phyloP scores from a whole-genome alignment of 2,113 vertebrate species.

The Sardina pilchardus region DNA sequence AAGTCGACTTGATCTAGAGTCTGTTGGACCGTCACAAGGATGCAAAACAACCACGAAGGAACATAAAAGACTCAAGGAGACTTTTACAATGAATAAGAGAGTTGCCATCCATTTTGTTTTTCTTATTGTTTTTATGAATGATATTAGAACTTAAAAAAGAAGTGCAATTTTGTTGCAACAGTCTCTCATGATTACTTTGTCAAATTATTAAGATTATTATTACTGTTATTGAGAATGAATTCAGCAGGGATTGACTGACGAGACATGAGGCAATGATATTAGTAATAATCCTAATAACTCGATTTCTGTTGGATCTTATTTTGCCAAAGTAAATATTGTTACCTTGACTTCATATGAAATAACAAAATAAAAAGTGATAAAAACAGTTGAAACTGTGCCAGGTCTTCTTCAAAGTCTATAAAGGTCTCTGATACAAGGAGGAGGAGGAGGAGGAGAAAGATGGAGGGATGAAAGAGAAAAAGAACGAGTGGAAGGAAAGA shows the following conservation, averaged over 20 bases:
- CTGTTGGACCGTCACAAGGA: not conserved
- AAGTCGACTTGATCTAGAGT: not conserved
- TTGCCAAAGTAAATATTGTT: constrained; percentile 58
- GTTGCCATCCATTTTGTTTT: constrained; percentile 38
- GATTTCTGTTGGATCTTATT: constrained; percentile 49
- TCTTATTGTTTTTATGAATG: constrained; percentile 44
- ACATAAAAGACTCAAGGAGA: not conserved
- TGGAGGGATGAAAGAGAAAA: not conserved
- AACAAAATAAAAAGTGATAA: constrained; percentile 32
- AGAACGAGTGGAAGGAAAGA: not conserved
- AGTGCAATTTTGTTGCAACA: constrained; percentile 45
- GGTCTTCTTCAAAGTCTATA: not conserved
- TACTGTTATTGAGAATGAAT: constrained; percentile 38
- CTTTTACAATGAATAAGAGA: not conserved
- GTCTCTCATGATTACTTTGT: constrained; percentile 37
- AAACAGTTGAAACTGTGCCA: not conserved
- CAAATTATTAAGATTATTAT: constrained; percentile 38
- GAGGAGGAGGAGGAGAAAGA: too few species aligned
- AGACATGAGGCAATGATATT: constrained; percentile 34
- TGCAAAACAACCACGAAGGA: not conserved
- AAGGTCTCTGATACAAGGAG: not conserved
- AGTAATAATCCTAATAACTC: constrained; percentile 43
- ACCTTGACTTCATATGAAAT: constrained; percentile 52
- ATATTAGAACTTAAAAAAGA: constrained; percentile 38
- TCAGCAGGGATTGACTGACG: not conserved